Conservation (phyloP, 1,140 invertebrate species). For the Drosophila virilis region DNA sequence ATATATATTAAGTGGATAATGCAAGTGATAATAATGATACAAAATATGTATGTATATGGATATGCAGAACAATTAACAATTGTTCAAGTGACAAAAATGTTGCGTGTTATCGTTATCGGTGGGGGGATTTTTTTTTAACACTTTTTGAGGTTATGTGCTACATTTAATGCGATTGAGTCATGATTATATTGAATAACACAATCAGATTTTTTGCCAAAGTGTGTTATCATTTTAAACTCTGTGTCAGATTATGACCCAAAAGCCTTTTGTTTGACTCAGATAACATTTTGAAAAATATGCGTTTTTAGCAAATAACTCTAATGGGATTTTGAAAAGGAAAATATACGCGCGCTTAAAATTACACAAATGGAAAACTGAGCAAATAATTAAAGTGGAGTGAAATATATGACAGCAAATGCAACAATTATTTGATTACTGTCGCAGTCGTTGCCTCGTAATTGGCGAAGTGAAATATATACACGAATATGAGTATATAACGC, state of each 20-base stretch:
- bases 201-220: neutral
- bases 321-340: neutral
- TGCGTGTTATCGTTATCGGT: neutral
- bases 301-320: neutral
- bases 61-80: slow-evolving; percentile 24
- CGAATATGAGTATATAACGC: slow-evolving; percentile 20
- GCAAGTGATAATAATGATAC: slow-evolving; percentile 38
- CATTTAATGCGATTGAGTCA: slow-evolving; percentile 15
- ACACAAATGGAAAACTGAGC: slow-evolving; percentile 51
- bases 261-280: neutral
- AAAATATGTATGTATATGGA: slow-evolving; percentile 57
- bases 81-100: slow-evolving; percentile 56
- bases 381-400: slow-evolving; percentile 72
- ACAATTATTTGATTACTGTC: slow-evolving; percentile 83
- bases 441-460: slow-evolving; percentile 64
- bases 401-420: slow-evolving; percentile 66
- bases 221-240: neutral
- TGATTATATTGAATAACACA: neutral
- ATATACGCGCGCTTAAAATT: neutral
- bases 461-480: slow-evolving; percentile 70
- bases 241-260: neutral
- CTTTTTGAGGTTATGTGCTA: neutral
- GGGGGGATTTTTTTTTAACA: neutral
- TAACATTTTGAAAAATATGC: neutral
- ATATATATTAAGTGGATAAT: slow-evolving; percentile 58